These are phyloP conservation scores for Lanius ludovicianus DNA, from an alignment of 2,113 vertebrate species.

Conservation along the genomic window DNA sequence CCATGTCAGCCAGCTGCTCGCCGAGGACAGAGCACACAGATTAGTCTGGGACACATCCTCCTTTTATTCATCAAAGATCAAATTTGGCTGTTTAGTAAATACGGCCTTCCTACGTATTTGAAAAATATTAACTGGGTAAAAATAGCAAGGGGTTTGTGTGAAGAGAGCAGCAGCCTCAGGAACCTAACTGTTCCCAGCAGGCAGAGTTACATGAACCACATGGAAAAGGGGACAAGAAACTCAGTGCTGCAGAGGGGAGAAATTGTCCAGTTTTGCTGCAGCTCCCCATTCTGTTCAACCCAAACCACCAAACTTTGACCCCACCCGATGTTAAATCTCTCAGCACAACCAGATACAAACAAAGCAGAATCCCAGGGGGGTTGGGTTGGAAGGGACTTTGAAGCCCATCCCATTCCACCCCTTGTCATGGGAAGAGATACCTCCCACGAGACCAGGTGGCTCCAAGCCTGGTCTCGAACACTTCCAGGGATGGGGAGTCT, in stretches of 20 bases:
- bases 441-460: rapidly evolving
- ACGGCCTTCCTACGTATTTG: neutral
- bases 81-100: neutral
- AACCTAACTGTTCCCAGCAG: neutral
- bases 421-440: neutral
- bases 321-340: rapidly evolving
- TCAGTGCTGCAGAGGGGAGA: neutral
- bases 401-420: neutral
- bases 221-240: neutral
- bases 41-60: neutral
- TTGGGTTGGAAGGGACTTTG: neutral
- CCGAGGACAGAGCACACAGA: neutral
- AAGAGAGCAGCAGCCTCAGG: neutral
- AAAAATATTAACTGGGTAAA: neutral
- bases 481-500: neutral
- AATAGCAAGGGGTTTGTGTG: neutral
- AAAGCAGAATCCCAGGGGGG: neutral
- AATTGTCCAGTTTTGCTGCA: neutral
- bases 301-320: neutral
- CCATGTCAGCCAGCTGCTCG: neutral
- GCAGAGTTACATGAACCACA: rapidly evolving
- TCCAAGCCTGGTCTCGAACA: neutral
- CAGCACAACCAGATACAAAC: neutral
- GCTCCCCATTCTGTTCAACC: rapidly evolving
- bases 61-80: neutral